These are phyloP conservation scores for Petrocephalus zakoni DNA, from an alignment of 2,113 vertebrate species.

Conservation along the genomic window DNA sequence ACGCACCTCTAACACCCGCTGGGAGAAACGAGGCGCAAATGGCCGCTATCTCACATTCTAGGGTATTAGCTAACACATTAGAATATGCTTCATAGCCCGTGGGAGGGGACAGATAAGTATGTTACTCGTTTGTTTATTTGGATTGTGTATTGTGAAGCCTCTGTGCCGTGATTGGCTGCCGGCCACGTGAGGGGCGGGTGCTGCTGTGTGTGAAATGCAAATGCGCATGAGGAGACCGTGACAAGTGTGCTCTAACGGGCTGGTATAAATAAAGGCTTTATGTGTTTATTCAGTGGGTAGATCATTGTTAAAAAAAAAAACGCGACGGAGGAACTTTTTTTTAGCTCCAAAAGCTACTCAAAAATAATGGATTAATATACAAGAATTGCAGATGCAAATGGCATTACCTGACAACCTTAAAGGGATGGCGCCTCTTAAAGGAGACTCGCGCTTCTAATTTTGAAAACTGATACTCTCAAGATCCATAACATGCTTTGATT, in stretches of 20 bases:
- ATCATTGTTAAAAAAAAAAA: background rate
- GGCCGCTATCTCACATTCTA: conserved; percentile 25
- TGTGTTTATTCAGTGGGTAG: background rate
- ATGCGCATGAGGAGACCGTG: conserved; percentile 41
- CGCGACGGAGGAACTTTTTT: background rate
- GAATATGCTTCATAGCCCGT: conserved; percentile 70
- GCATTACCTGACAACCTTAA: background rate
- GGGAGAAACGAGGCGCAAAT: conserved; percentile 36
- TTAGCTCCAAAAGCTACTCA: background rate
- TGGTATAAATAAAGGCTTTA: conserved; percentile 33
- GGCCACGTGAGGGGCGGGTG: conserved; percentile 7
- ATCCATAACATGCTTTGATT: background rate
- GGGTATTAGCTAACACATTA: conserved; percentile 49
- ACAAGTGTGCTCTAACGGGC: conserved; percentile 39
- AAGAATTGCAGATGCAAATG: background rate
- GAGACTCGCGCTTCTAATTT: background rate
- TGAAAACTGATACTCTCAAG: background rate
- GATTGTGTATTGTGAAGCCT: conserved; percentile 59
- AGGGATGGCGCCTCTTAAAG: background rate
- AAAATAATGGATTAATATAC: background rate
- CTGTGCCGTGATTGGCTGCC: conserved; percentile 43
- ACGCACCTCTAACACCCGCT: background rate
- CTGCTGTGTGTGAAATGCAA: conserved; percentile 40
- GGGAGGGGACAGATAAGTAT: conserved; percentile 47
- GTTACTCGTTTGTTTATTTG: conserved; percentile 56